Evolutionary conservation across 2,797 vertebrate genomes (phyloP).

Genomic region (Anas acuta): DNA sequence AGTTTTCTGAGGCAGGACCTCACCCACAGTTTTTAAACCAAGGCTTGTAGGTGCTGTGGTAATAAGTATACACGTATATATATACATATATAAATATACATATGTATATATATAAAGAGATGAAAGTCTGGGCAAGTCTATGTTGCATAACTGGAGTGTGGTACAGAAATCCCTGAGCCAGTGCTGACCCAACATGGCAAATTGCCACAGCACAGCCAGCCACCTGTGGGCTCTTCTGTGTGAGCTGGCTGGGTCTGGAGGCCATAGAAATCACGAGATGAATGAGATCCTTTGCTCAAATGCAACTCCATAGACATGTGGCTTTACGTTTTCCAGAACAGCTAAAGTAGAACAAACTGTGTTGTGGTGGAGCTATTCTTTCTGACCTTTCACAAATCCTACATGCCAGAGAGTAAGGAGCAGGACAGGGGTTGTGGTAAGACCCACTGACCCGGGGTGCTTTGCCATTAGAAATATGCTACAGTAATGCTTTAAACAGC

Average conservation of each 20-base stretch:
- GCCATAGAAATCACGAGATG: neutral
- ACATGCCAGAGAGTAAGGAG: neutral
- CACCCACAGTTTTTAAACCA: neutral
- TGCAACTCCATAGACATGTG: rapidly evolving
- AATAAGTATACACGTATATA: neutral
- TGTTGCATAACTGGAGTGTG: neutral
- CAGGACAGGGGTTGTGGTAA: neutral
- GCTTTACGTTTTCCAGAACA: neutral
- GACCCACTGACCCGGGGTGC: neutral
- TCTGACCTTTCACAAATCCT: neutral
- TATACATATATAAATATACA: too few relatives aligned
- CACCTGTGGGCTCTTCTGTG: neutral
- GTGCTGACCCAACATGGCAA: neutral
- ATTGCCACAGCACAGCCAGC: neutral
- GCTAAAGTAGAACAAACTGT: neutral
- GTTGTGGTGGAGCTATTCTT: neutral
- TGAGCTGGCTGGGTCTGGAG: neutral
- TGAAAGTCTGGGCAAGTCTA: neutral
- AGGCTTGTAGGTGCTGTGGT: neutral
- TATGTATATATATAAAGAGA: neutral
- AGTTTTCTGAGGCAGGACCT: neutral
- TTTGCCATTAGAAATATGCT: neutral
- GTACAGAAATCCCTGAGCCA: neutral
- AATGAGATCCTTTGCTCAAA: neutral
- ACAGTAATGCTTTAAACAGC: neutral